These are phyloP conservation scores for Thamnaconus septentrionalis DNA, from an alignment of 2,113 vertebrate genomes.

Conservation along the genomic window DNA sequence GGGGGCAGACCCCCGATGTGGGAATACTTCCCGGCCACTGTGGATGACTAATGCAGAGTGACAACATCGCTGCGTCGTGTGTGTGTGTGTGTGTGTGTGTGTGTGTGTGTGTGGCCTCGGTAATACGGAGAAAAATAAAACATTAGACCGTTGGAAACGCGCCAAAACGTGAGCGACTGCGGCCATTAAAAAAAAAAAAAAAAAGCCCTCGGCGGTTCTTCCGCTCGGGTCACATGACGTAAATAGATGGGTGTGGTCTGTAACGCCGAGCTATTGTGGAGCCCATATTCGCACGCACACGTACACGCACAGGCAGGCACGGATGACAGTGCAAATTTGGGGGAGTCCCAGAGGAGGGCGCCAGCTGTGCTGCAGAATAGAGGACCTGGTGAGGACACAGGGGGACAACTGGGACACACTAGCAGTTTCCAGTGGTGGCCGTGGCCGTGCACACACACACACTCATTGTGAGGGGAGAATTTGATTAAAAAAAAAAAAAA, in stretches of 20 bases:
- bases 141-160: too few relatives aligned
- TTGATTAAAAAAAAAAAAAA: too few relatives aligned
- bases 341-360: conserved; percentile 30
- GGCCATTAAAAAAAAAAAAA: too few relatives aligned
- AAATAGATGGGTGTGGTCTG: conserved; percentile 44
- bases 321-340: conserved; percentile 46
- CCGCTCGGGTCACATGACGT: neutral
- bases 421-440: too few relatives aligned
- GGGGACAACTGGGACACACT: conserved; percentile 6
- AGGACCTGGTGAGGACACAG: neutral
- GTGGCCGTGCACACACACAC: too few relatives aligned
- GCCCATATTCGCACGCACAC: too few relatives aligned
- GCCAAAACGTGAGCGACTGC: too few relatives aligned
- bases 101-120: too few relatives aligned
- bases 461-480: too few relatives aligned
- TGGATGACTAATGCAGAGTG: conserved; percentile 1
- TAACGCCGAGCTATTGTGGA: neutral
- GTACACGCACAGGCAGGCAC: conserved; percentile 17
- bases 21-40: conserved; percentile 3
- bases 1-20: conserved; percentile 38
- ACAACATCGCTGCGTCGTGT: neutral
- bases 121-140: neutral
- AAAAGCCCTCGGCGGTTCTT: neutral
- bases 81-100: too few relatives aligned
- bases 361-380: conserved; percentile 55